These are phyloP conservation scores for Pteropus rufus DNA, from an alignment of 2,797 vertebrate genomes.

Conservation along the genomic window DNA sequence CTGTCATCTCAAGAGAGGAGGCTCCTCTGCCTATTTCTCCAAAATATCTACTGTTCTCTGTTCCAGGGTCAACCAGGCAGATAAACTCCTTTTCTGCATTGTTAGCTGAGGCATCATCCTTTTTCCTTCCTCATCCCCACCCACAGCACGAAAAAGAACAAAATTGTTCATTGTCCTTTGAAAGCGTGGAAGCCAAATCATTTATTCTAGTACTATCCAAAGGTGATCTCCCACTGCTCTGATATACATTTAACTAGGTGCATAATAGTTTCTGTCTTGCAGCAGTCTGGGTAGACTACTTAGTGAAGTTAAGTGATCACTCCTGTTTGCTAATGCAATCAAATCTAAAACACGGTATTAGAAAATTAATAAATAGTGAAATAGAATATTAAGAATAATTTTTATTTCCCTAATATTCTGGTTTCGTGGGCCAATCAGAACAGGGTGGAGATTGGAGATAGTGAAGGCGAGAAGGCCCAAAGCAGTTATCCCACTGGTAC, in stretches of 20 bases:
- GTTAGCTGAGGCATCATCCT: background rate
- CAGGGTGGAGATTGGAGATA: background rate
- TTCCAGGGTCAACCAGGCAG: background rate
- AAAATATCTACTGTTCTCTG: background rate
- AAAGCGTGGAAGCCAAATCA: background rate
- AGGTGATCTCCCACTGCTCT: background rate
- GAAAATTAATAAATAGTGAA: background rate
- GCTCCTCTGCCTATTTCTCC: background rate
- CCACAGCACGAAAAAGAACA: background rate
- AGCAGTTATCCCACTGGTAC: background rate
- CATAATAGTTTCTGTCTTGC: background rate
- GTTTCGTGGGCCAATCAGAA: background rate
- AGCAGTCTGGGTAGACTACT: background rate
- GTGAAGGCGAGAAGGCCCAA: background rate
- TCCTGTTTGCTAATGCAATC: background rate
- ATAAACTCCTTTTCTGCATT: background rate
- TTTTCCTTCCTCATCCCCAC: background rate
- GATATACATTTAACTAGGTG: accelerated
- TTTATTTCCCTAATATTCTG: background rate
- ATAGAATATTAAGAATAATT: background rate
- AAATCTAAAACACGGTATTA: background rate
- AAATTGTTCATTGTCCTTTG: background rate
- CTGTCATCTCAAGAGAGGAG: background rate
- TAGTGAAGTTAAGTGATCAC: background rate
- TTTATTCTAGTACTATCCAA: background rate